Percentiles rank a stretch among this genome's conserved stretches.
These are phyloP conservation scores for Ophion slaviceki DNA, from an alignment of 2,888 invertebrate genomes.

Conservation along the genomic window DNA sequence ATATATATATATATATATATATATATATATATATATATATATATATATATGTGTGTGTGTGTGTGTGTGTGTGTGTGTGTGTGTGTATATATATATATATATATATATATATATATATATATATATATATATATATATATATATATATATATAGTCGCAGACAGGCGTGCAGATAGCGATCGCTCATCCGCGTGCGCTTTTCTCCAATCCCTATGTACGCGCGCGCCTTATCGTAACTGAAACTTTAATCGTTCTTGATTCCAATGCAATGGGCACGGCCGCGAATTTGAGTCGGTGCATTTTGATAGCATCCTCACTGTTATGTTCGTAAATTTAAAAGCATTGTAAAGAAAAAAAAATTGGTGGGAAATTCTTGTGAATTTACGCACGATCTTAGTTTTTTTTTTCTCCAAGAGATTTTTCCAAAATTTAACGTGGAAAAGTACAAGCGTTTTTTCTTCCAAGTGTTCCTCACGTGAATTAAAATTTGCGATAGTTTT, in stretches of 20 bases:
- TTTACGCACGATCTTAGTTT: not conserved
- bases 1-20: too few species aligned
- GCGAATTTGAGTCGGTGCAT: not conserved
- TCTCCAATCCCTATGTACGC: constrained; percentile 49
- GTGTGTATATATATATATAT: too few species aligned
- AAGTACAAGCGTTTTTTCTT: not conserved
- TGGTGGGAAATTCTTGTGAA: not conserved
- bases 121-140: too few species aligned
- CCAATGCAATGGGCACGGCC: constrained; percentile 21
- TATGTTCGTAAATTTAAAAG: not conserved
- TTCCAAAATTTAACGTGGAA: not conserved
- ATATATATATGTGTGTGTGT: too few species aligned
- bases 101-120: too few species aligned
- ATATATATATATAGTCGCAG: not conserved
- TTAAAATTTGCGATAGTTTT: not conserved
- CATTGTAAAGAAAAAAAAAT: not conserved
- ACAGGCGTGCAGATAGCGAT: not conserved
- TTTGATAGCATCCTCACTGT: not conserved
- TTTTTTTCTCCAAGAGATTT: not conserved
- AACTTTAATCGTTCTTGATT: constrained; percentile 63
- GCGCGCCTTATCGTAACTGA: constrained; percentile 35
- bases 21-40: too few species aligned
- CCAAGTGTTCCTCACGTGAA: not conserved
- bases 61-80: too few species aligned
- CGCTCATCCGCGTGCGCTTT: not conserved